phyloP scores from a whole-genome alignment of 2,888 invertebrate genomes.

The Hymenopus coronatus region DNA sequence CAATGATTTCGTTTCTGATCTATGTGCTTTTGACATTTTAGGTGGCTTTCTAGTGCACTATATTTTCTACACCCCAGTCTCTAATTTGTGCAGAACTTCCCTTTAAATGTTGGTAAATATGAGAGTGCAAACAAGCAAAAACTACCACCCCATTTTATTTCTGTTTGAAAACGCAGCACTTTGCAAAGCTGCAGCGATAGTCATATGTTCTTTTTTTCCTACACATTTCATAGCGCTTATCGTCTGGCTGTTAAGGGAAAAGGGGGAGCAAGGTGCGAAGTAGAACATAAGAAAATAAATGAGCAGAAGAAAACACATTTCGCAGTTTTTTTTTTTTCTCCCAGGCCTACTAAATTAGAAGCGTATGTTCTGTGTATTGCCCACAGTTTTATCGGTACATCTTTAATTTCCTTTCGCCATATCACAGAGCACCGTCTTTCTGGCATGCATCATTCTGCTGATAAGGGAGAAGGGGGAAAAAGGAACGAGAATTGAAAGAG shows the following conservation, averaged over 20 bases:
- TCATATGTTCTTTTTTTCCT: no score
- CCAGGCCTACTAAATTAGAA: background rate
- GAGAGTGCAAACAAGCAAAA: no score
- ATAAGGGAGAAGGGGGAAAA: background rate
- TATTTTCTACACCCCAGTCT: no score
- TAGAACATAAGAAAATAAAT: background rate
- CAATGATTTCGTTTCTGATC: no score
- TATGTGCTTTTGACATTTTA: no score
- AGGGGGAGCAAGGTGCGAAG: no score
- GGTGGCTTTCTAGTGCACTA: no score
- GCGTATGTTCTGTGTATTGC: slow-evolving; percentile 14
- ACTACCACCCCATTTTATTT: background rate
- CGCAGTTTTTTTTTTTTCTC: background rate
- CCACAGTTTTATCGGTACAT: slow-evolving; percentile 32
- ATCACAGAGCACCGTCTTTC: slow-evolving; percentile 31
- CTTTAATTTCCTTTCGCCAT: slow-evolving; percentile 36
- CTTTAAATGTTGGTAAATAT: no score
- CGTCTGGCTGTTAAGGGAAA: no score
- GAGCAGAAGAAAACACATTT: background rate
- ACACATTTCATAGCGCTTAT: no score
- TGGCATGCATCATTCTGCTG: slow-evolving; percentile 32
- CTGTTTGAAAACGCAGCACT: background rate
- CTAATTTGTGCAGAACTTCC: no score
- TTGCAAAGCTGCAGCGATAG: background rate
- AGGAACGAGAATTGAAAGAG: background rate